phyloP scores from a whole-genome alignment of 2,888 invertebrate species.

The Idaea dimidiata region DNA sequence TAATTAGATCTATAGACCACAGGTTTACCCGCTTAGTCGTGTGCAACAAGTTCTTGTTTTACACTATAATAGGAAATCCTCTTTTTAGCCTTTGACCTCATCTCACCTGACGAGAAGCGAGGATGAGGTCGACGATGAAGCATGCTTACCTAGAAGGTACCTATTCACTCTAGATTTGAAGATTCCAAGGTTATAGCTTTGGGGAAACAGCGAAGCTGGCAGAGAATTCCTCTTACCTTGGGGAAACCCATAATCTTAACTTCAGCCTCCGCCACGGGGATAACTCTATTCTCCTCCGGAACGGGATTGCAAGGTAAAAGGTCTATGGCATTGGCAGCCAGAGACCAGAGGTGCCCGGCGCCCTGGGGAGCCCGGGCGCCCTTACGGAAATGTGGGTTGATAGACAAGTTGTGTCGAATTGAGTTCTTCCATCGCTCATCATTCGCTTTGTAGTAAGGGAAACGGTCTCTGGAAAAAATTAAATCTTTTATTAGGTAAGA shows the following conservation, averaged over 20 bases:
- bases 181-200: too few relatives aligned
- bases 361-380: constrained; percentile 92
- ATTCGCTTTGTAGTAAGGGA: constrained; percentile 93
- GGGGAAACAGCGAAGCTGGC: too few relatives aligned
- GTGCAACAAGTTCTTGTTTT: too few relatives aligned
- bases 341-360: constrained; percentile 94
- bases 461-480: constrained; percentile 85
- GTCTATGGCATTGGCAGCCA: constrained; percentile 83
- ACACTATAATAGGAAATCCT: too few relatives aligned
- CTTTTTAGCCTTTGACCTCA: too few relatives aligned
- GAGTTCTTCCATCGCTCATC: constrained; percentile 97
- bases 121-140: too few relatives aligned
- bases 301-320: constrained; percentile 53
- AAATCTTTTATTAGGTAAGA: not conserved
- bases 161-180: too few relatives aligned
- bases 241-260: constrained; percentile 60
- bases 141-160: too few relatives aligned
- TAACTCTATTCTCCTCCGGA: constrained; percentile 42
- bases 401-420: constrained; percentile 93
- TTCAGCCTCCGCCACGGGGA: constrained; percentile 35
- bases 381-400: constrained; percentile 94
- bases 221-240: constrained; percentile 47
- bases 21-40: too few relatives aligned
- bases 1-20: too few relatives aligned
- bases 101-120: too few relatives aligned